Percentiles rank a stretch among this genome's conserved stretches.
Conservation (phyloP, 2,797 vertebrate genomes). For the Sphenodon punctatus region DNA sequence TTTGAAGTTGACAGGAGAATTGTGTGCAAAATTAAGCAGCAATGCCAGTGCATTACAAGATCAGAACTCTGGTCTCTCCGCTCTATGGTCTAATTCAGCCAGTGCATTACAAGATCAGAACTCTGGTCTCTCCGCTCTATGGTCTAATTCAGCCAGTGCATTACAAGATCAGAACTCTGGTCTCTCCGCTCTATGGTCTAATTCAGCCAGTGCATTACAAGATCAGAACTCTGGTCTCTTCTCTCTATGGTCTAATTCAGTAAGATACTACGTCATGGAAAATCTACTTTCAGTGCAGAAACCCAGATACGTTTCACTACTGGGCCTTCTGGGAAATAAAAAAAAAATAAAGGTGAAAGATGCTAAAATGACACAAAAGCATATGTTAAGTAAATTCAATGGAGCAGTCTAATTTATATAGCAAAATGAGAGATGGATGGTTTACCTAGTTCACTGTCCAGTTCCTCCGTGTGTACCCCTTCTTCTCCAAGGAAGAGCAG, state of each 20-base stretch:
- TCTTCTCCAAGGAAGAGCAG: conserved; percentile 87
- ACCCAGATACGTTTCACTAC: background rate
- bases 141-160: too few relatives aligned
- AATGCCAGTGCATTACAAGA: too few relatives aligned
- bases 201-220: too few relatives aligned
- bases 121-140: too few relatives aligned
- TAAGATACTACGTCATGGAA: background rate
- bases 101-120: too few relatives aligned
- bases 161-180: background rate
- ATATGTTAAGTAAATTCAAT: conserved; percentile 58
- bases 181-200: too few relatives aligned
- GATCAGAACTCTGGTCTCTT: background rate
- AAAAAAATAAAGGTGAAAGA: conserved; percentile 37
- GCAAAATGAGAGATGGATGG: conserved; percentile 65
- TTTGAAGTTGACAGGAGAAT: background rate
- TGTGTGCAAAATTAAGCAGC: too few relatives aligned
- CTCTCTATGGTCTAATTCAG: background rate
- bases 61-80: too few relatives aligned
- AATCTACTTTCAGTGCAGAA: background rate
- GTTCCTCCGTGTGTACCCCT: conserved; percentile 99
- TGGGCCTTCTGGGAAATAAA: conserved; percentile 25
- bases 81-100: too few relatives aligned
- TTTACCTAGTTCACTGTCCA: conserved; percentile 98
- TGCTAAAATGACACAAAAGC: conserved; percentile 52
- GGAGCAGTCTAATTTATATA: conserved; percentile 55